Conservation (phyloP, 2,113 vertebrate species). For the Zosterops borbonicus region DNA sequence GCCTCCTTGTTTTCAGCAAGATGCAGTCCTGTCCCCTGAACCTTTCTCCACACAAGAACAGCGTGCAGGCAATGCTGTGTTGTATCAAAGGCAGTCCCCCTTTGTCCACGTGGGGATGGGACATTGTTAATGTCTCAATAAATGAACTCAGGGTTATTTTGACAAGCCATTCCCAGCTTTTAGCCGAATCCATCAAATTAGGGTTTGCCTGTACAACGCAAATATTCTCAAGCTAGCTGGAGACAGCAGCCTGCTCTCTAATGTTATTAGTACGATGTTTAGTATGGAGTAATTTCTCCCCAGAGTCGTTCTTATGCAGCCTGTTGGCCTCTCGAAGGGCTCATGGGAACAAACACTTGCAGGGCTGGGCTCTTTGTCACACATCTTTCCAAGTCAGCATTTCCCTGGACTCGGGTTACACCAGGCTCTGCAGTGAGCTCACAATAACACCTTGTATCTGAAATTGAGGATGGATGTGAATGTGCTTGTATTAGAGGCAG, state of each 20-base stretch:
- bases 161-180: not conserved
- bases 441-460: constrained; percentile 48
- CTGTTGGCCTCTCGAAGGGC: not conserved
- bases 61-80: accelerated
- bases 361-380: not conserved
- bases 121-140: not conserved
- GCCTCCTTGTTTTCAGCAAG: not conserved
- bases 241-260: not conserved
- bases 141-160: not conserved
- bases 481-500: not conserved
- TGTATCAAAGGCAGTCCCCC: not conserved
- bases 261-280: not conserved
- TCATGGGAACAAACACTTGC: not conserved
- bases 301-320: not conserved
- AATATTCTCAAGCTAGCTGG: not conserved
- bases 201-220: not conserved
- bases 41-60: not conserved
- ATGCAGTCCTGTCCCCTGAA: not conserved
- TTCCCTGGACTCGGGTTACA: constrained; percentile 32
- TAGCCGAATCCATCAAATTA: not conserved
- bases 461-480: not conserved
- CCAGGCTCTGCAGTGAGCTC: not conserved
- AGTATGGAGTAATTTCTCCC: not conserved
- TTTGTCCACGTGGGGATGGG: accelerated
- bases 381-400: constrained; percentile 16